Percentiles rank a stretch among this genome's conserved stretches.
These are phyloP conservation scores for Pocillopora verrucosa DNA, from an alignment of 64 coral and sea anemone species.

Conservation along the genomic window DNA sequence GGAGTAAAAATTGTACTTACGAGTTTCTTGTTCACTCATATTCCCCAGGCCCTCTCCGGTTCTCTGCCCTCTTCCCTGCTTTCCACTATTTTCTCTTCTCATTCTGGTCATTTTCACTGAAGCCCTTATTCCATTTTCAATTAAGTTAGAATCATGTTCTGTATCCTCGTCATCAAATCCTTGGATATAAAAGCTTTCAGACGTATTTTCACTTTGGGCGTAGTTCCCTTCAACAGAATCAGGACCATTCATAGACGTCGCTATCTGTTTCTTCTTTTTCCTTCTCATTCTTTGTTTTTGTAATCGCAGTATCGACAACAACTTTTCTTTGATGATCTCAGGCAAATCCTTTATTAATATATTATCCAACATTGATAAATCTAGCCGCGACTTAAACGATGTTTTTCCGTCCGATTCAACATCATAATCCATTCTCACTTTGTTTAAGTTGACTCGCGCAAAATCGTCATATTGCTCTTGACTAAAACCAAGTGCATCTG, in stretches of 20 bases:
- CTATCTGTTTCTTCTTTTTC: background rate
- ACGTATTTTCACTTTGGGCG: background rate
- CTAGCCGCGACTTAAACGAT: background rate
- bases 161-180: background rate
- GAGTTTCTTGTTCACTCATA: background rate
- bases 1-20: background rate
- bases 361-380: background rate
- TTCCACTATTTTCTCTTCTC: background rate
- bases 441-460: slow-evolving; percentile 36
- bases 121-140: background rate
- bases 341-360: slow-evolving; percentile 10
- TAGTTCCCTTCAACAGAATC: background rate
- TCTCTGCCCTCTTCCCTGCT: background rate
- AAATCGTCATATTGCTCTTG: slow-evolving; percentile 38
- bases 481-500: slow-evolving; percentile 34
- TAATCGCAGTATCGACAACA: slow-evolving; percentile 8
- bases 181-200: background rate
- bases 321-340: background rate
- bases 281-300: background rate
- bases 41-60: background rate
- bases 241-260: background rate
- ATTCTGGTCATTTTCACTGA: background rate
- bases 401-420: background rate
- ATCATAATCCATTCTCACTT: slow-evolving; percentile 2
- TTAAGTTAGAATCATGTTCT: background rate